Percentiles rank a stretch among this genome's conserved stretches.
phyloP scores from a whole-genome alignment of 2,797 vertebrate genomes.

The Bradypodion pumilum region DNA sequence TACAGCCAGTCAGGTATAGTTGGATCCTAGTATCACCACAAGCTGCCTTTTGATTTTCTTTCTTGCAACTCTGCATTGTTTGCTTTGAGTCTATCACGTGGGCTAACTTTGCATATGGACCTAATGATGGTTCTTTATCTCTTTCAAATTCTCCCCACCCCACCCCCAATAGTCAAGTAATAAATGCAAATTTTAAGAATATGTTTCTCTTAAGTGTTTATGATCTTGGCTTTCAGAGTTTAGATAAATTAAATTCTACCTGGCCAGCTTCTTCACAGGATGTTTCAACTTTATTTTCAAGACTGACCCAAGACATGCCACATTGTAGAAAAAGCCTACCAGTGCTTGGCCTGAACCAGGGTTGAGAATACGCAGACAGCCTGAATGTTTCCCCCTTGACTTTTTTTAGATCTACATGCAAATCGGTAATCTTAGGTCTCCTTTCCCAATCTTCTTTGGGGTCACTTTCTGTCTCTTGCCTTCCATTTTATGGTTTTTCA shows the following conservation, averaged over 20 bases:
- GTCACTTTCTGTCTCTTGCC: too few relatives aligned
- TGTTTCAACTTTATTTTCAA: not conserved
- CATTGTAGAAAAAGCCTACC: too few relatives aligned
- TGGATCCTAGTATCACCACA: fast-evolving
- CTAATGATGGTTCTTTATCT: not conserved
- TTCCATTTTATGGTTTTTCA: too few relatives aligned
- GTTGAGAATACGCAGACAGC: too few relatives aligned
- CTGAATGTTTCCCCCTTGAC: too few relatives aligned
- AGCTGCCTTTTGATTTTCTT: not conserved
- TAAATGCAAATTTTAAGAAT: not conserved
- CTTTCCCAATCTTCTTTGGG: too few relatives aligned
- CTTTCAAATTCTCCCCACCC: not conserved
- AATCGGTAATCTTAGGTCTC: too few relatives aligned
- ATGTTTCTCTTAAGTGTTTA: not conserved
- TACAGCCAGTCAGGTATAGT: slow-evolving; percentile 88
- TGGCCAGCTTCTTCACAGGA: not conserved
- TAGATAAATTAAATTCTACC: slow-evolving; percentile 3
- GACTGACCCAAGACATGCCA: not conserved
- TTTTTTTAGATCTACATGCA: too few relatives aligned
- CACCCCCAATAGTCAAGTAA: not conserved
- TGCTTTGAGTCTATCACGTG: not conserved
- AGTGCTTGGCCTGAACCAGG: too few relatives aligned
- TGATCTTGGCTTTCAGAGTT: not conserved
- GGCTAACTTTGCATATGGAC: not conserved
- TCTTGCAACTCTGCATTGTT: not conserved